A percentile compares a stretch with the other conserved stretches of the same genome.
phyloP scores from a whole-genome alignment of 2,888 invertebrate species.

The Myopa tessellatipennis region DNA sequence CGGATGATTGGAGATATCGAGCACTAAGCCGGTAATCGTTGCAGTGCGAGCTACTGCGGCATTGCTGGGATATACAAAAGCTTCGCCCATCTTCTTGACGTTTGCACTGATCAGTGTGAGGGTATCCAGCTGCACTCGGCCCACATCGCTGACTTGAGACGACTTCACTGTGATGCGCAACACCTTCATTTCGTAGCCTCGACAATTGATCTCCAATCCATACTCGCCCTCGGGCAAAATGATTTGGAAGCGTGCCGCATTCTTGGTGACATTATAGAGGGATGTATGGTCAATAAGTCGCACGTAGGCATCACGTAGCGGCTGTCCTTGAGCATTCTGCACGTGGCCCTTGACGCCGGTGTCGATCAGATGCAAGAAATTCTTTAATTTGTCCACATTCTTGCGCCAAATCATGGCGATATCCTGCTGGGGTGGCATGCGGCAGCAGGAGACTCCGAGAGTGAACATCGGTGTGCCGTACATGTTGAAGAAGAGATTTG shows the following conservation, averaged over 20 bases:
- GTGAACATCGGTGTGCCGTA: conserved; percentile 77
- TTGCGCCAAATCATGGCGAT: conserved; percentile 81
- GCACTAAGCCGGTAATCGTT: conserved; percentile 70
- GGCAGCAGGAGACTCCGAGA: conserved; percentile 83
- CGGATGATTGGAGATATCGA: conserved; percentile 73
- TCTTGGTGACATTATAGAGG: conserved; percentile 74
- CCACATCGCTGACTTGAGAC: conserved; percentile 55
- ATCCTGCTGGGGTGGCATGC: conserved; percentile 77
- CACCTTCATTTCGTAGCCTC: conserved; percentile 72
- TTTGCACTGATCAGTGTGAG: conserved; percentile 54
- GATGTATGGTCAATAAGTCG: conserved; percentile 71
- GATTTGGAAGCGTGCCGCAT: conserved; percentile 78
- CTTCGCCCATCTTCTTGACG: conserved; percentile 48
- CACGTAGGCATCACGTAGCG: conserved; percentile 79
- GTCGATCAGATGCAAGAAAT: conserved; percentile 73
- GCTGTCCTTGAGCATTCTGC: conserved; percentile 73
- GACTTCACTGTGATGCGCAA: conserved; percentile 62
- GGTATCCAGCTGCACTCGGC: conserved; percentile 51
- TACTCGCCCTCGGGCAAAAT: conserved; percentile 79
- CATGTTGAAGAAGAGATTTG: conserved; percentile 73
- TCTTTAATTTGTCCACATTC: conserved; percentile 74
- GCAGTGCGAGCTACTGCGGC: conserved; percentile 6
- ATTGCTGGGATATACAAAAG: conserved; percentile 4
- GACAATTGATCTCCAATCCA: conserved; percentile 73
- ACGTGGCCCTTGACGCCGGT: conserved; percentile 81